phyloP scores from a whole-genome alignment of 2,797 vertebrate species.

The Acropternis orthonyx region DNA sequence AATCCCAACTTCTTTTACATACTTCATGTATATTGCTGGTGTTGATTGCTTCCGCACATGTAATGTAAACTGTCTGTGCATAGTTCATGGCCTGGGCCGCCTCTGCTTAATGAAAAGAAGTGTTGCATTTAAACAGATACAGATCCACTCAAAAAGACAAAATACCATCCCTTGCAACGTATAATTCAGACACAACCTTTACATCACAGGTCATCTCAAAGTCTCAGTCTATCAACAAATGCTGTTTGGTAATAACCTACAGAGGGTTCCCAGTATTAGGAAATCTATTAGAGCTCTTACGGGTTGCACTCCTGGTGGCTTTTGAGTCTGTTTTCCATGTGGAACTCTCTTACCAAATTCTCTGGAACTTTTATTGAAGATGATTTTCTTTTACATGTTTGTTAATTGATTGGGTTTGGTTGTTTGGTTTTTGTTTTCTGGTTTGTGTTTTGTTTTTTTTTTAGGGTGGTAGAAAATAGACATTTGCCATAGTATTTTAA shows the following conservation, averaged over 20 bases:
- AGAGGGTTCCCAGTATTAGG: constrained; percentile 36
- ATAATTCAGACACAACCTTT: constrained; percentile 62
- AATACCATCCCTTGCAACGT: constrained; percentile 60
- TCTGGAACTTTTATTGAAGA: not conserved
- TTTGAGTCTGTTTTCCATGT: not conserved
- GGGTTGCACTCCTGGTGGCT: not conserved
- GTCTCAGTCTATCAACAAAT: constrained; percentile 46
- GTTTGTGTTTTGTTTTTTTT: not conserved
- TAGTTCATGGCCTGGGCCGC: constrained; percentile 64
- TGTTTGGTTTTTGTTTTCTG: not conserved
- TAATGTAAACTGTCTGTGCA: constrained; percentile 64
- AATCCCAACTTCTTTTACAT: constrained; percentile 71
- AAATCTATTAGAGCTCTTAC: not conserved
- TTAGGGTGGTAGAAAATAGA: not conserved
- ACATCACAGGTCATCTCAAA: constrained; percentile 69
- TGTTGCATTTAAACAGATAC: constrained; percentile 70
- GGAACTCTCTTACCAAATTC: not conserved
- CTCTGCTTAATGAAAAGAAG: constrained; percentile 64
- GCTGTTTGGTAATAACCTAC: constrained; percentile 50
- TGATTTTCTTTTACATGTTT: not conserved
- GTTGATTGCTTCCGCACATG: constrained; percentile 75
- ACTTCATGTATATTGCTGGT: constrained; percentile 63
- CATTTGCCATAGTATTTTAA: constrained; percentile 9
- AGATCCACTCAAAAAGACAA: constrained; percentile 68
- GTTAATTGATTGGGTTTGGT: not conserved